Percentiles rank a stretch among this genome's conserved stretches.
These are phyloP conservation scores for Meliscaeva auricollis DNA, from an alignment of 2,888 invertebrate species.

Conservation along the genomic window DNA sequence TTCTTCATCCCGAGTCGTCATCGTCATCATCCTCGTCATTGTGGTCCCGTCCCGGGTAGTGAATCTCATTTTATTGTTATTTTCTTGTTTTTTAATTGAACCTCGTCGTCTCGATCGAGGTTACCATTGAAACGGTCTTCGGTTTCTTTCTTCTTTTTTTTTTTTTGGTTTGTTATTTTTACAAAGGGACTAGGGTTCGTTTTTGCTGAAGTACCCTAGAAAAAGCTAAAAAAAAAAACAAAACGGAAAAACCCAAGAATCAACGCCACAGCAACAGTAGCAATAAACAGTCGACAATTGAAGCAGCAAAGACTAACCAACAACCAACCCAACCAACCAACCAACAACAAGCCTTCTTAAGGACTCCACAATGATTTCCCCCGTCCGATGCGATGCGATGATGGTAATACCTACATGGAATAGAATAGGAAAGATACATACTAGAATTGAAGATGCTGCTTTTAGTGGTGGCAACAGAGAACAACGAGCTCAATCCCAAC, in stretches of 20 bases:
- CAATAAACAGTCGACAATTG: constrained; percentile 65
- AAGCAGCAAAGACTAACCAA: constrained; percentile 50
- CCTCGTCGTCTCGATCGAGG: constrained; percentile 73
- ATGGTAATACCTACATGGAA: not conserved
- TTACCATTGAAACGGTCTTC: constrained; percentile 67
- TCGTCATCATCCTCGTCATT: constrained; percentile 3
- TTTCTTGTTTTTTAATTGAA: constrained; percentile 70
- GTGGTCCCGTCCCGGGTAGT: constrained; percentile 33
- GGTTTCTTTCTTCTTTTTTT: not conserved
- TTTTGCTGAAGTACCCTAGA: constrained; percentile 43
- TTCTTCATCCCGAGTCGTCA: constrained; percentile 6
- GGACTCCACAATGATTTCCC: constrained; percentile 57
- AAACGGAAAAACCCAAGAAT: not conserved
- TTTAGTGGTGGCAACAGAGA: constrained; percentile 39
- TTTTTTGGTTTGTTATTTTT: not conserved
- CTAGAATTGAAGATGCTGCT: constrained; percentile 34
- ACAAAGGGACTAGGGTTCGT: constrained; percentile 44
- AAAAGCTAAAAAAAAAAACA: not conserved
- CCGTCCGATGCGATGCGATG: not conserved
- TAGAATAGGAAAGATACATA: constrained; percentile 5
- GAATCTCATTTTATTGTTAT: constrained; percentile 66
- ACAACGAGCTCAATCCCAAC: constrained; percentile 53
- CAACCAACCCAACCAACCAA: constrained; percentile 33
- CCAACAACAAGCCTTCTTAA: constrained; percentile 63
- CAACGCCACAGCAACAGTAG: constrained; percentile 69